A percentile compares a stretch with the other conserved stretches of the same genome.
These are phyloP conservation scores for Prosopocoilus inquinatus DNA, from an alignment of 2,888 invertebrate species.

Conservation along the genomic window DNA sequence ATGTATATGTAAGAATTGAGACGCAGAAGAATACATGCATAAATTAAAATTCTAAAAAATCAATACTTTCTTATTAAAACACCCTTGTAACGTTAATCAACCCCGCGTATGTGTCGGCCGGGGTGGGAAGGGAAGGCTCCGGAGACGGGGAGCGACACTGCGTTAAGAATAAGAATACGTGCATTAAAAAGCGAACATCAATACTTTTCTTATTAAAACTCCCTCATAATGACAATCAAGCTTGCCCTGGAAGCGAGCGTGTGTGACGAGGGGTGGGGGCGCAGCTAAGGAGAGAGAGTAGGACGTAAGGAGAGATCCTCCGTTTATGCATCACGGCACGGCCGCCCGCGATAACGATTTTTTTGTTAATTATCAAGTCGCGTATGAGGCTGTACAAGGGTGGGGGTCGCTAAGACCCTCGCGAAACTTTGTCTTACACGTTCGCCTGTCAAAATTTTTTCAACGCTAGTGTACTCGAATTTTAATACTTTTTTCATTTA, in stretches of 20 bases:
- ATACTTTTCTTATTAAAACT: conserved; percentile 53
- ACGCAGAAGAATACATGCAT: conserved; percentile 44
- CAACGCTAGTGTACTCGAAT: conserved; percentile 11
- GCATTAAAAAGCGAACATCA: conserved; percentile 52
- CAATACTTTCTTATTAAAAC: conserved; percentile 47
- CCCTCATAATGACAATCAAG: conserved; percentile 52
- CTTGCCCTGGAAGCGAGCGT: conserved; percentile 42
- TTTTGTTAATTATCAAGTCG: conserved; percentile 55
- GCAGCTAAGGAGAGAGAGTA: conserved; percentile 20
- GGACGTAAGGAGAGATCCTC: conserved; percentile 47
- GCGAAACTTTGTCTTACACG: conserved; percentile 32
- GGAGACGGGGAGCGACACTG: conserved; percentile 34
- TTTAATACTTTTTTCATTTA: not conserved
- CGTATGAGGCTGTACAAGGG: conserved; percentile 46
- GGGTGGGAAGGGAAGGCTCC: conserved; percentile 3
- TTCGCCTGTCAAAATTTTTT: conserved; percentile 26
- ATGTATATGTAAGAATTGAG: conserved; percentile 1
- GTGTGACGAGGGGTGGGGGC: conserved; percentile 30
- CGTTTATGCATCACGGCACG: conserved; percentile 50
- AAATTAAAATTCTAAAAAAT: conserved; percentile 49
- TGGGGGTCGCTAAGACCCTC: conserved; percentile 33
- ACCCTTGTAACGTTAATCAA: conserved; percentile 47
- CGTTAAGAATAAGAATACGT: conserved; percentile 50
- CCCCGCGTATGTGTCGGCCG: conserved; percentile 35
- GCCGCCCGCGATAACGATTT: conserved; percentile 53